Conservation (phyloP, 2,888 invertebrate genomes). For the Phytoseiulus persimilis region DNA sequence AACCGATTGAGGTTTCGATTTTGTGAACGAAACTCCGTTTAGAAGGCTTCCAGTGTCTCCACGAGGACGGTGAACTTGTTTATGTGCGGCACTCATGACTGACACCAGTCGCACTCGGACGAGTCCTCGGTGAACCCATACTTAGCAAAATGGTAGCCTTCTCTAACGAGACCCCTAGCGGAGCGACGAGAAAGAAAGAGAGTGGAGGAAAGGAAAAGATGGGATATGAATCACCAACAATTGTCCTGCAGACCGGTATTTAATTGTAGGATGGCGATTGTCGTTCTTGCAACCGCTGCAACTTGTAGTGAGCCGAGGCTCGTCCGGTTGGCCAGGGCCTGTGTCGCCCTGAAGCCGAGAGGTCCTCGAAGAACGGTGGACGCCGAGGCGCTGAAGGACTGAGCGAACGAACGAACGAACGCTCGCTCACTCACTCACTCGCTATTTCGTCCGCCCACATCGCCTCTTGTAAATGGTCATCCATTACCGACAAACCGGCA, state of each 20-base stretch:
- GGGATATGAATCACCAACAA: constrained; percentile 5
- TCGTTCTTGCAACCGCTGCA: background rate
- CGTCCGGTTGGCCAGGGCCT: background rate
- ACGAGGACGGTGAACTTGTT: background rate
- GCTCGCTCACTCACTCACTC: background rate
- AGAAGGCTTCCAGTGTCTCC: no score
- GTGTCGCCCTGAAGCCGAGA: background rate
- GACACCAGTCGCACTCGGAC: background rate
- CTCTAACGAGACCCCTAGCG: background rate
- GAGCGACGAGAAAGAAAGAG: background rate
- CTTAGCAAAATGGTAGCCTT: background rate
- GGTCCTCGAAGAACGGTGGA: background rate
- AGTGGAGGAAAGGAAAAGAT: background rate
- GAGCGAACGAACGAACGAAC: no score
- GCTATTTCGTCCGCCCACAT: background rate
- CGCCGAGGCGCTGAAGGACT: background rate
- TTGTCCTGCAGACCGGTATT: background rate
- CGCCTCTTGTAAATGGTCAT: background rate
- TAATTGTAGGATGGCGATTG: constrained; percentile 5
- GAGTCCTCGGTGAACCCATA: background rate
- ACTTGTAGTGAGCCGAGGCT: background rate
- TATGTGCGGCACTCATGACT: background rate
- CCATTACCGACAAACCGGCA: constrained; percentile 5
- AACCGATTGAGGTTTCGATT: background rate
- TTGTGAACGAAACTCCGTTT: no score